Percentiles rank a stretch among this genome's conserved stretches.
These are phyloP conservation scores for Geophilus truncorum DNA, from an alignment of 2,888 invertebrate genomes.

Conservation along the genomic window DNA sequence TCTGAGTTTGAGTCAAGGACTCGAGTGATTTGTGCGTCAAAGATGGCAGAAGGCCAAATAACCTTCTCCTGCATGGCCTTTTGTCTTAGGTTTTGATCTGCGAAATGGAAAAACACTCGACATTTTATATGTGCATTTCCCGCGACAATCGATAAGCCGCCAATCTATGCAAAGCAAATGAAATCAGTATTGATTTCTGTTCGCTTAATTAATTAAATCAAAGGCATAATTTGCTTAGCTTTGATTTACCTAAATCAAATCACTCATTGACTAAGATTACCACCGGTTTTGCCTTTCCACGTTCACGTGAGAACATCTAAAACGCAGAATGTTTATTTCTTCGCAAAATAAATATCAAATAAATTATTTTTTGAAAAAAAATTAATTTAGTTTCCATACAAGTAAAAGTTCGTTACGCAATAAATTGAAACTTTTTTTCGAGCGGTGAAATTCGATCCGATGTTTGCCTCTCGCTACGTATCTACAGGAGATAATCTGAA, in stretches of 20 bases:
- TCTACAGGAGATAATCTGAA: conserved; percentile 8
- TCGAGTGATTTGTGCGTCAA: conserved; percentile 18
- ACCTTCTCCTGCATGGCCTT: conserved; percentile 2
- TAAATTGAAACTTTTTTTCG: not conserved
- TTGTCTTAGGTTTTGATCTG: conserved; percentile 20
- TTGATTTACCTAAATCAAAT: not conserved
- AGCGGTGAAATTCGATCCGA: not conserved
- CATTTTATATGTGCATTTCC: not conserved
- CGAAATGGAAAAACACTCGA: not conserved
- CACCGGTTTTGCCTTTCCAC: no score
- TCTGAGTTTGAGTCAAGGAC: conserved; percentile 21
- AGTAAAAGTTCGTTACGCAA: not conserved
- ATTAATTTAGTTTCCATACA: not conserved
- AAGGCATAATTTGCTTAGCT: not conserved
- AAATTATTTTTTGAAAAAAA: not conserved
- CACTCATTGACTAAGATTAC: not conserved
- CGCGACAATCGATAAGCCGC: not conserved
- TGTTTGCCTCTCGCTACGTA: conserved; percentile 15
- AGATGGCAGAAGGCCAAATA: conserved; percentile 13
- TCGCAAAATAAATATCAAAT: not conserved
- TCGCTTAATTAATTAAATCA: not conserved
- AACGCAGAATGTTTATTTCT: no score
- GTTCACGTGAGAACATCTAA: no score
- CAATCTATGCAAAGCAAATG: not conserved
- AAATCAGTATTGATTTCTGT: not conserved